phyloP scores from a whole-genome alignment of 2,888 invertebrate species.

The Colostygia pectinataria region DNA sequence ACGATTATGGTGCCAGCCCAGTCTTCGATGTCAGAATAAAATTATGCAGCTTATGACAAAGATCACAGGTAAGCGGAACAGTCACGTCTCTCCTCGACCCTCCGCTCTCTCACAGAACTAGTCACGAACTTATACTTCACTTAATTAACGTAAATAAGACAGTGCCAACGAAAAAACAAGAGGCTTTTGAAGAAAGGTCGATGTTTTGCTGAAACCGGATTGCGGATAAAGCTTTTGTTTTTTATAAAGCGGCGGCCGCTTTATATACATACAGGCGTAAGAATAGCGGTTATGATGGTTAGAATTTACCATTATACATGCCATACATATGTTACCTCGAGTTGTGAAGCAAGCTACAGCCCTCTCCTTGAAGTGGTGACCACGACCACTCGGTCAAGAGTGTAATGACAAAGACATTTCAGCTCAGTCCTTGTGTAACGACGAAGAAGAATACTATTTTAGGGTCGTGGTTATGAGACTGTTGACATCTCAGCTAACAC shows the following conservation, averaged over 20 bases:
- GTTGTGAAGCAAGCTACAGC: too few relatives aligned
- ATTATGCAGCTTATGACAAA: conserved; percentile 43
- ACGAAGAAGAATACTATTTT: too few relatives aligned
- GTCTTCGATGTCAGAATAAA: conserved; percentile 12
- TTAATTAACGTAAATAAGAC: conserved; percentile 82
- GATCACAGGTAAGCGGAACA: conserved; percentile 40
- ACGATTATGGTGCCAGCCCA: background rate
- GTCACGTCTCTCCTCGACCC: conserved; percentile 58
- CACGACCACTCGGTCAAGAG: too few relatives aligned
- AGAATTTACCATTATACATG: too few relatives aligned
- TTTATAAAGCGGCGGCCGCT: background rate
- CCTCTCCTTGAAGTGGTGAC: too few relatives aligned
- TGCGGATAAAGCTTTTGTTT: conserved; percentile 35
- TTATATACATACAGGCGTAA: too few relatives aligned
- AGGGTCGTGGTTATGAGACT: too few relatives aligned
- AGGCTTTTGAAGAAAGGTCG: conserved; percentile 59
- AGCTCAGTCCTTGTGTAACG: too few relatives aligned
- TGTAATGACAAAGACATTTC: too few relatives aligned
- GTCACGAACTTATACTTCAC: conserved; percentile 82
- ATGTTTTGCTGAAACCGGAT: conserved; percentile 68
- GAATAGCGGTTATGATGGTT: background rate
- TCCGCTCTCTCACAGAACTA: conserved; percentile 68
- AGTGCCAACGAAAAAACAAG: conserved; percentile 71
- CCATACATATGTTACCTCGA: too few relatives aligned
- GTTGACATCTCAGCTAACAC: too few relatives aligned